Conservation (phyloP, 2,888 invertebrate genomes). For the Aspidiotus destructor region DNA sequence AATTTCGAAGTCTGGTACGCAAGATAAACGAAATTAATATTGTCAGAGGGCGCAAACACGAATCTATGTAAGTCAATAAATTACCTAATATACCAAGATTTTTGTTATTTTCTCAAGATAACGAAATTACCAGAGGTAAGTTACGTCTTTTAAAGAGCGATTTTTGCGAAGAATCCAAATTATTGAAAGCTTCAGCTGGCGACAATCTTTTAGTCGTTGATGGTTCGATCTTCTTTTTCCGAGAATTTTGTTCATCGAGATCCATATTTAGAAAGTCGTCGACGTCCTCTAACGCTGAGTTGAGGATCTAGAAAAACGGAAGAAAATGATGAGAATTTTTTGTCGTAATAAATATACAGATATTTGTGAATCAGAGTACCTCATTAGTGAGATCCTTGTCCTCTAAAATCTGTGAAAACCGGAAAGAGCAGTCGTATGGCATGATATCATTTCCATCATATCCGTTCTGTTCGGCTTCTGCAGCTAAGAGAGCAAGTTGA, state of each 20-base stretch:
- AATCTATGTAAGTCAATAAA: not conserved
- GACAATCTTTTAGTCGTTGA: slow-evolving; percentile 21
- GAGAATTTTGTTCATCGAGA: not conserved
- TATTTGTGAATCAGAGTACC: not conserved
- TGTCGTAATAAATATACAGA: not conserved
- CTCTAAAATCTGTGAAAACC: slow-evolving; percentile 21
- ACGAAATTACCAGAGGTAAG: slow-evolving; percentile 33
- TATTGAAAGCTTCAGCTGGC: slow-evolving; percentile 32
- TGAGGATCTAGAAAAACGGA: slow-evolving; percentile 13
- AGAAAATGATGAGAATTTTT: not conserved
- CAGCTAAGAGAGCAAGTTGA: slow-evolving; percentile 13
- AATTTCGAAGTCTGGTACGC: no score
- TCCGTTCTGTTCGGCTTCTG: not conserved
- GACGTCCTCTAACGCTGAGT: slow-evolving; percentile 9
- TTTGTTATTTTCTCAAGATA: slow-evolving; percentile 19
- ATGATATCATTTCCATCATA: slow-evolving; percentile 18
- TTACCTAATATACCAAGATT: slow-evolving; percentile 16
- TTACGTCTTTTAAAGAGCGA: slow-evolving; percentile 33
- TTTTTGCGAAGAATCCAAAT: slow-evolving; percentile 33
- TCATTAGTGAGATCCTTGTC: slow-evolving; percentile 18
- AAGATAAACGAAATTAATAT: no score
- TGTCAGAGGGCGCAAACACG: not conserved
- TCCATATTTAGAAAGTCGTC: not conserved
- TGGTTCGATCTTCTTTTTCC: slow-evolving; percentile 17
- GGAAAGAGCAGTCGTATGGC: slow-evolving; percentile 21